phyloP scores from a whole-genome alignment of 2,797 vertebrate species.

The Lepilemur ruficaudatus region DNA sequence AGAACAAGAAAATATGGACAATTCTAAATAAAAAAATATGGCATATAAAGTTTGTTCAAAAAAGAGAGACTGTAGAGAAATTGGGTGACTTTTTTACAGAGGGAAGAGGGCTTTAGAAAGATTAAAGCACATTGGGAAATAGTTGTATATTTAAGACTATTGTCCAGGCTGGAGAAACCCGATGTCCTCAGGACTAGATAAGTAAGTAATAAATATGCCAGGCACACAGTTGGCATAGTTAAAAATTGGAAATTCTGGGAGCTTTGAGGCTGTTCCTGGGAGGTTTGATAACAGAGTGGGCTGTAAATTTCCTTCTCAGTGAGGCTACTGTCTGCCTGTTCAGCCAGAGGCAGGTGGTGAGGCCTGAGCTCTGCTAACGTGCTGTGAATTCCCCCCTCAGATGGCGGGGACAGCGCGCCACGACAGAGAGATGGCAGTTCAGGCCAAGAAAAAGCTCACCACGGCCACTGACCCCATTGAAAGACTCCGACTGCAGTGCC shows the following conservation, averaged over 20 bases:
- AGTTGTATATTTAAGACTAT: not conserved
- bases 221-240: not conserved
- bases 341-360: rapidly evolving
- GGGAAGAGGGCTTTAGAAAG: not conserved
- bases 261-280: not conserved
- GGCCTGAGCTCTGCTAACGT: not conserved
- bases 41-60: not conserved
- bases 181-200: not conserved
- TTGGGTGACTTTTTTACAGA: not conserved
- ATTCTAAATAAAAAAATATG: not conserved
- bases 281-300: not conserved
- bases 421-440: slow-evolving; percentile 90
- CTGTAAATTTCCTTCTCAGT: not conserved
- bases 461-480: slow-evolving; percentile 90
- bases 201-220: not conserved
- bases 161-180: not conserved
- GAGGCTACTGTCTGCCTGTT: not conserved
- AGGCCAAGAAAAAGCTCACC: slow-evolving; percentile 86
- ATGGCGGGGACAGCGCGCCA: slow-evolving; percentile 95
- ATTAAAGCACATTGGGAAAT: not conserved
- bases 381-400: slow-evolving; percentile 62
- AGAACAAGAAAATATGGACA: not conserved
- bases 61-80: not conserved
- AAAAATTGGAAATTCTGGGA: not conserved
- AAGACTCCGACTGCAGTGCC: slow-evolving; percentile 90